Percentiles rank a stretch among this genome's conserved stretches.
Conservation (phyloP, 2,797 vertebrate species). For the Sphenopsis melanotis region DNA sequence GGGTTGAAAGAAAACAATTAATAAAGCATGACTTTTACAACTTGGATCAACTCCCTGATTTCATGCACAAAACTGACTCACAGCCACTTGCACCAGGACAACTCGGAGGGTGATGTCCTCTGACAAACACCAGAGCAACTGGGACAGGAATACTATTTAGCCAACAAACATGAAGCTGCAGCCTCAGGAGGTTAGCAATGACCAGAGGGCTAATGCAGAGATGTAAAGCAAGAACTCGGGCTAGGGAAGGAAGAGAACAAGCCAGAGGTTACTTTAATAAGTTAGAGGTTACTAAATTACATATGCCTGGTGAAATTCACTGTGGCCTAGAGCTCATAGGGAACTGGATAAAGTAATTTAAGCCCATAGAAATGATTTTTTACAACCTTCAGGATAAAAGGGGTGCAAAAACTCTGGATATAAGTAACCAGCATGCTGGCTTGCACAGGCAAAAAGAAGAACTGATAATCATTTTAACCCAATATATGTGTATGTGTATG, state of each 20-base stretch:
- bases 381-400: not conserved
- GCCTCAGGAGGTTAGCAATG: not conserved
- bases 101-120: slow-evolving; percentile 14
- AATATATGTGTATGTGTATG: not conserved
- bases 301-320: not conserved
- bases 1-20: slow-evolving; percentile 43
- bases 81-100: slow-evolving; percentile 16
- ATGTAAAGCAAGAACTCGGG: not conserved
- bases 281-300: not conserved
- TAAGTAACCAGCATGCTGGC: not conserved
- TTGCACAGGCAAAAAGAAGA: not conserved
- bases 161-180: not conserved
- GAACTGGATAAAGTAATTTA: not conserved
- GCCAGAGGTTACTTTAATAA: not conserved
- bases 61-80: slow-evolving; percentile 30
- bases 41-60: slow-evolving; percentile 37
- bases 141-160: not conserved
- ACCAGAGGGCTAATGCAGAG: not conserved
- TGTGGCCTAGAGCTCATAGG: not conserved
- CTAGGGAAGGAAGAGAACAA: not conserved
- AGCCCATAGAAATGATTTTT: not conserved
- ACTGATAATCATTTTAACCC: not conserved
- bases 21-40: slow-evolving; percentile 48
- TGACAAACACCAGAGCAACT: slow-evolving; percentile 54
- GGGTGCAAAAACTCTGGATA: not conserved